Evolutionary conservation across 37 sponge, comb jelly and placozoan species (phyloP), one percentile per base, ranked within the genome.

Genomic region (Haliclona indistincta): DNA sequence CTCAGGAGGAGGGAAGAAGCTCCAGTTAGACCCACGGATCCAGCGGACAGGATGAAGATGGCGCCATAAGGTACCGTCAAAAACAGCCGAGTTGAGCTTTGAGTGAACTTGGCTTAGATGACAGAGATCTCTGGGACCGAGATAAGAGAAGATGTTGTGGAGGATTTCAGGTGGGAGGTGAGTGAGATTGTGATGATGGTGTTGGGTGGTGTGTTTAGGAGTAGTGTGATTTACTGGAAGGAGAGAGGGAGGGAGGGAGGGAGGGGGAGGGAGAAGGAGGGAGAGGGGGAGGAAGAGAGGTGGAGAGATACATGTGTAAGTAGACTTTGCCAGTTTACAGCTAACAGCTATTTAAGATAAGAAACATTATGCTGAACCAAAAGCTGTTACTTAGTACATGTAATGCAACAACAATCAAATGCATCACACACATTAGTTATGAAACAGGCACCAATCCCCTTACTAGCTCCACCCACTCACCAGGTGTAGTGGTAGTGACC

Each of bases 41-140:
- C 90, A 90, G 67, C 81, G 76, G 25, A 90, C 70, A n/a, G 90
- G 90, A 70, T 90, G 90, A 2, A 90, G 65, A 39, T 80, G 81
- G 4, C 61, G 64, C 90, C 90, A 90, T n/a, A 90, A 72, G 25
- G 51, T 43, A 43, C 76, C 77, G 49, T 84, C 81, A 38, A 62
- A 60, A 40, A 80, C 61, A 2, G 64, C 41, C 7, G 11, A 19
- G 54, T 68, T 32, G 26, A 90, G 77, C 35, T 44, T n/a, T 15
- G 81, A 22, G 72, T 80, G 69, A 23, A 69, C 42, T 23, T 70
- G 81, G 45, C 76, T 15, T 32, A 84, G 61, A 29, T 29, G 53
- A 45, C 80, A 74, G 49, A 90, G 86, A 47, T 90, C 86, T n/a
- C 3, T 41, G 58, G 90, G 90, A 15, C 75, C 68, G 51, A 90